These are phyloP conservation scores for human DNA, from an alignment of 2,113 vertebrate species.

Conservation along the genomic window GRCh38 chr15:59827001-59827500, in stretches of 20 bases:
- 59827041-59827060: too few relatives aligned
- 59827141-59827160: not conserved
- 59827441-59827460: not conserved
- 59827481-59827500: not conserved
- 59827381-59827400: not conserved
- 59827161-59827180: not conserved
- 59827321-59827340: not conserved
- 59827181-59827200: conserved; percentile 20
- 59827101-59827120: not conserved
- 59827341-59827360: not conserved
- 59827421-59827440: not conserved
- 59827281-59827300: not conserved
- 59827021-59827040: too few relatives aligned
- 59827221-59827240: not conserved
- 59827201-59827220: not conserved
- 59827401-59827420: not conserved
- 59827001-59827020: too few relatives aligned
- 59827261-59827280: not conserved
- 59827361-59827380: not conserved
- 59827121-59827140: not conserved
- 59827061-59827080: too few relatives aligned
- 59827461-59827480: not conserved
- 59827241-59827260: not conserved
- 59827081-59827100: not conserved
- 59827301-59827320: not conserved